A percentile compares a stretch with the other conserved stretches of the same genome.
Evolutionary conservation across 2,888 invertebrate species (phyloP).

Genomic region (Heliconius hortense): DNA sequence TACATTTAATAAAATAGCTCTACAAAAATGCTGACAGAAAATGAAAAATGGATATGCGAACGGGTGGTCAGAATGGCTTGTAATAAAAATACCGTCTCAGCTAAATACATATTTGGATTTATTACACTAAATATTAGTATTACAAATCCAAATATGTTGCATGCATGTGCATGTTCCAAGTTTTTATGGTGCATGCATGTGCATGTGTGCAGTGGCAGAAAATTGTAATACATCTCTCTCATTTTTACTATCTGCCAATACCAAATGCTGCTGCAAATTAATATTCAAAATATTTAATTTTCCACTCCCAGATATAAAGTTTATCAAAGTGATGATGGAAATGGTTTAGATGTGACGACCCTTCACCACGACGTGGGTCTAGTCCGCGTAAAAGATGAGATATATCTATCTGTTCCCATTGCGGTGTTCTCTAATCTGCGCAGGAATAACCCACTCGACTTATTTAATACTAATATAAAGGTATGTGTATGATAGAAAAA

Average conservation of each 20-base stretch:
- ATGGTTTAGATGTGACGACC: slow-evolving; percentile 62
- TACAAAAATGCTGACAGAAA: neutral
- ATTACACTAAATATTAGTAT: neutral
- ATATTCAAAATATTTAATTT: neutral
- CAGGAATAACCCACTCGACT: slow-evolving; percentile 48
- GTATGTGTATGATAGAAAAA: slow-evolving; percentile 43
- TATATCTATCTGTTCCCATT: slow-evolving; percentile 48
- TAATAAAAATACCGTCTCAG: neutral
- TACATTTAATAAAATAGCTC: neutral
- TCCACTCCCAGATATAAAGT: slow-evolving; percentile 56
- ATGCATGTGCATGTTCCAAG: too few species aligned
- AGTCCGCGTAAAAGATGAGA: slow-evolving; percentile 58
- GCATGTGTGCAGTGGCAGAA: too few species aligned
- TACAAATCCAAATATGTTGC: too few species aligned
- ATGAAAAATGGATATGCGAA: neutral
- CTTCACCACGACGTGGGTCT: slow-evolving; percentile 73
- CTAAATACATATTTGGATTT: neutral
- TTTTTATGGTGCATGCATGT: too few species aligned
- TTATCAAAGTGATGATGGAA: slow-evolving; percentile 57
- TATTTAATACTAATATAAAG: slow-evolving; percentile 53
- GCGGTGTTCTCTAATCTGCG: slow-evolving; percentile 47
- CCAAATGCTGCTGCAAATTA: too few species aligned
- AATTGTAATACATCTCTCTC: too few species aligned
- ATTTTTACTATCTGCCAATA: too few species aligned
- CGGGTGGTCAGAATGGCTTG: neutral